phyloP scores from a whole-genome alignment of 2,113 vertebrate species.

The Forbesichthys papilliferus region DNA sequence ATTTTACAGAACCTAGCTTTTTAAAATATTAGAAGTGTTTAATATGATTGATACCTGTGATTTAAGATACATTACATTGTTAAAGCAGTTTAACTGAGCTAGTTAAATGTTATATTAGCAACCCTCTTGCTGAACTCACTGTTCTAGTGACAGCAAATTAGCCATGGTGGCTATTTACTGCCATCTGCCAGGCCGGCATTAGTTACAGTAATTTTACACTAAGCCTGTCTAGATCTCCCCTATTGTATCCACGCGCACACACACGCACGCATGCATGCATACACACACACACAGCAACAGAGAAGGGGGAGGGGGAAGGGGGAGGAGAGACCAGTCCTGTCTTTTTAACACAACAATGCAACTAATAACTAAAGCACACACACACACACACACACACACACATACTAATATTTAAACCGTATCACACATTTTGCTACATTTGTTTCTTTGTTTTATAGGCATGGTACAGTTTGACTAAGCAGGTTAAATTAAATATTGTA shows the following conservation, averaged over 20 bases:
- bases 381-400: too few species aligned
- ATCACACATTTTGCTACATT: too few species aligned
- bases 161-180: neutral
- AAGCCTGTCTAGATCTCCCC: neutral
- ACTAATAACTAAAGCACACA: neutral
- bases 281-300: neutral
- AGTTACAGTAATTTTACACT: slow-evolving; percentile 19
- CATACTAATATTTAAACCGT: too few species aligned
- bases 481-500: too few species aligned
- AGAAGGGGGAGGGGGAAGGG: neutral
- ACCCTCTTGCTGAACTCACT: neutral
- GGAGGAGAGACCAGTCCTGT: neutral
- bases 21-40: too few species aligned
- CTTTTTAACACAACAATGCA: neutral
- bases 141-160: neutral
- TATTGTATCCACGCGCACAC: neutral
- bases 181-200: slow-evolving; percentile 16
- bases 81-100: neutral
- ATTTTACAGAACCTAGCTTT: too few species aligned
- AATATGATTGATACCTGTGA: neutral
- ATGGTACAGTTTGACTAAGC: too few species aligned
- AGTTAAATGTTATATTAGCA: neutral
- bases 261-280: neutral
- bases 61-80: neutral
- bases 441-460: too few species aligned